These are phyloP conservation scores for Ivindomyrus marchei DNA, from an alignment of 2,113 vertebrate species.

Conservation along the genomic window DNA sequence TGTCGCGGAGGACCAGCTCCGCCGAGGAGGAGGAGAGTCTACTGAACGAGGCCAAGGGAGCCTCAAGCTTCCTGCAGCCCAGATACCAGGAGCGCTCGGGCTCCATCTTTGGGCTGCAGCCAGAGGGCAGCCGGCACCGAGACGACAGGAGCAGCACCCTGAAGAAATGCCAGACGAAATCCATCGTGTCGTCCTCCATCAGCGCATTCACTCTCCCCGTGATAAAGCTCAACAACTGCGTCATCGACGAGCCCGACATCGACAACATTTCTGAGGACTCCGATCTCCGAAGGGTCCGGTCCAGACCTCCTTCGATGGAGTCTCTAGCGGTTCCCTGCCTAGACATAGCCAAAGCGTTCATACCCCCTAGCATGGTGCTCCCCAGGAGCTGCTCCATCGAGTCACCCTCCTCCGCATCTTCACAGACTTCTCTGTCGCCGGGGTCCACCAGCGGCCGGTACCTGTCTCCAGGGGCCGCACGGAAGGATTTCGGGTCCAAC, in stretches of 20 bases:
- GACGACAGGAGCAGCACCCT: slow-evolving; percentile 61
- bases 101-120: slow-evolving; percentile 65
- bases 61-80: slow-evolving; percentile 67
- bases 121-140: slow-evolving; percentile 55
- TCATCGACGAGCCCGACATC: slow-evolving; percentile 91
- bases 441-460: slow-evolving; percentile 72
- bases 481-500: slow-evolving; percentile 89
- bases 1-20: slow-evolving; percentile 60
- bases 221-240: slow-evolving; percentile 98
- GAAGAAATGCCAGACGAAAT: slow-evolving; percentile 83
- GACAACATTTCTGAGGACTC: slow-evolving; percentile 87
- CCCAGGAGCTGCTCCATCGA: slow-evolving; percentile 76
- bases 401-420: slow-evolving; percentile 57
- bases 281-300: slow-evolving; percentile 52
- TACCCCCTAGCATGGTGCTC: slow-evolving; percentile 46
- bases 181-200: slow-evolving; percentile 92
- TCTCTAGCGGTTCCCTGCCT: slow-evolving; percentile 74
- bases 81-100: slow-evolving; percentile 65
- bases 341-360: slow-evolving; percentile 68
- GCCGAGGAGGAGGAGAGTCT: slow-evolving; percentile 72
- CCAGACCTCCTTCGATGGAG: slow-evolving; percentile 72
- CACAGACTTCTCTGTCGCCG: slow-evolving; percentile 63
- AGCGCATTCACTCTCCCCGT: slow-evolving; percentile 93
- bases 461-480: slow-evolving; percentile 81
- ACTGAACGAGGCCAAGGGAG: slow-evolving; percentile 59